phyloP scores from a whole-genome alignment of 2,888 invertebrate genomes.

The Drosophila histrio region DNA sequence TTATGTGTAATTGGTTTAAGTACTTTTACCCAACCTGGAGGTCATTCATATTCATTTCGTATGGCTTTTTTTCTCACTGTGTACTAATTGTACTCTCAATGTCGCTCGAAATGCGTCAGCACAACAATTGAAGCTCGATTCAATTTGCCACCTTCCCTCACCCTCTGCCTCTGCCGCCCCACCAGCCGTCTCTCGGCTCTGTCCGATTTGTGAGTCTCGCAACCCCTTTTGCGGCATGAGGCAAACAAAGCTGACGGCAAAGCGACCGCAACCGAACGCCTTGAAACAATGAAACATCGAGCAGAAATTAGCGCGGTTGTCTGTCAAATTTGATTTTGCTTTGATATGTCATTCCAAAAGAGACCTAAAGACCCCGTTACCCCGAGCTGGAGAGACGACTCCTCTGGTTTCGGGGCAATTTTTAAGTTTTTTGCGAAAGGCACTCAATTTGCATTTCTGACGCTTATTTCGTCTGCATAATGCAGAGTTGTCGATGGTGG shows the following conservation, averaged over 20 bases:
- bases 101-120: constrained; percentile 55
- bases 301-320: constrained; percentile 84
- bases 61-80: neutral
- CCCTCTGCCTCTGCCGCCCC: neutral
- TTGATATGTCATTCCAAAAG: constrained; percentile 79
- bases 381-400: neutral
- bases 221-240: constrained; percentile 41
- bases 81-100: constrained; percentile 12
- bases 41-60: too few relatives aligned
- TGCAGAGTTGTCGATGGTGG: neutral
- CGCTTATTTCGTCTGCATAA: constrained; percentile 13
- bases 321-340: constrained; percentile 84
- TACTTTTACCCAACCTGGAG: too few relatives aligned
- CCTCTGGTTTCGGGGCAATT: neutral
- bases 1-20: too few relatives aligned
- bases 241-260: constrained; percentile 23
- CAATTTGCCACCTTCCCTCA: neutral
- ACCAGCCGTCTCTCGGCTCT: neutral
- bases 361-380: constrained; percentile 3
- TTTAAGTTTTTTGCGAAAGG: constrained; percentile 3
- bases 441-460: constrained; percentile 66
- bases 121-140: constrained; percentile 62
- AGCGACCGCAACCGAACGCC: constrained; percentile 64
- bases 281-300: constrained; percentile 77
- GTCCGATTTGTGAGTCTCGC: constrained; percentile 12